Conservation (phyloP, 2,888 invertebrate species). For the Adela reaumurella region DNA sequence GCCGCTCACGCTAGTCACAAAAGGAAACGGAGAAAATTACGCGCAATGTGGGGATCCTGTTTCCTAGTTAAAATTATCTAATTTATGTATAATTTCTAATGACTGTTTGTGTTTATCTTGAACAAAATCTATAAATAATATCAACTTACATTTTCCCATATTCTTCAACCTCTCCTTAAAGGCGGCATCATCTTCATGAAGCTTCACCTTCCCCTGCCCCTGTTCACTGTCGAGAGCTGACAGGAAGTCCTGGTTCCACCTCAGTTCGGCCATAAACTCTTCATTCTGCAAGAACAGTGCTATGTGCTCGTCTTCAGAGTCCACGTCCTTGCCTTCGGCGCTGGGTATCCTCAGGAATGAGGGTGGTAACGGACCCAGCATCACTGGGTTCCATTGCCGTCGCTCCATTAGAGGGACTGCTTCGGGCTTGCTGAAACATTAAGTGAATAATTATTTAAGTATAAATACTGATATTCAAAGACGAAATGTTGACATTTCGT, state of each 20-base stretch:
- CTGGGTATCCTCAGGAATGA: constrained; percentile 69
- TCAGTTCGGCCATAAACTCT: constrained; percentile 82
- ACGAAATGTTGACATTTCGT: too few species aligned
- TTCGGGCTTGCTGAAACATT: constrained; percentile 34
- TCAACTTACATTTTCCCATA: constrained; percentile 71
- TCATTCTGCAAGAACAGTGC: constrained; percentile 86
- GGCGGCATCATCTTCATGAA: constrained; percentile 64
- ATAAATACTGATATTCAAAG: too few species aligned
- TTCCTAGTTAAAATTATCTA: constrained; percentile 1
- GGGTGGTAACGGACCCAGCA: constrained; percentile 73
- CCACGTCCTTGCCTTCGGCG: constrained; percentile 47
- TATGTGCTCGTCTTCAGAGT: constrained; percentile 82
- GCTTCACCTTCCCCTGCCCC: constrained; percentile 33
- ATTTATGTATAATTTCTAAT: constrained; percentile 5
- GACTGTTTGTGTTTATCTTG: constrained; percentile 5
- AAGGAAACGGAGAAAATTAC: constrained; percentile 4
- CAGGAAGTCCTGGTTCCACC: constrained; percentile 85
- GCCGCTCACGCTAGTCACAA: not conserved
- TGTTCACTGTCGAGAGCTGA: constrained; percentile 76
- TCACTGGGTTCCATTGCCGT: constrained; percentile 73
- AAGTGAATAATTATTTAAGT: too few species aligned
- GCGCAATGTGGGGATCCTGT: constrained; percentile 1
- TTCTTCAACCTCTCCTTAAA: constrained; percentile 76
- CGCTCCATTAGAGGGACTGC: constrained; percentile 39
- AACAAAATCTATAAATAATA: constrained; percentile 3